phyloP scores from a whole-genome alignment of 2,113 vertebrate species.

The Hydrolagus affinis region DNA sequence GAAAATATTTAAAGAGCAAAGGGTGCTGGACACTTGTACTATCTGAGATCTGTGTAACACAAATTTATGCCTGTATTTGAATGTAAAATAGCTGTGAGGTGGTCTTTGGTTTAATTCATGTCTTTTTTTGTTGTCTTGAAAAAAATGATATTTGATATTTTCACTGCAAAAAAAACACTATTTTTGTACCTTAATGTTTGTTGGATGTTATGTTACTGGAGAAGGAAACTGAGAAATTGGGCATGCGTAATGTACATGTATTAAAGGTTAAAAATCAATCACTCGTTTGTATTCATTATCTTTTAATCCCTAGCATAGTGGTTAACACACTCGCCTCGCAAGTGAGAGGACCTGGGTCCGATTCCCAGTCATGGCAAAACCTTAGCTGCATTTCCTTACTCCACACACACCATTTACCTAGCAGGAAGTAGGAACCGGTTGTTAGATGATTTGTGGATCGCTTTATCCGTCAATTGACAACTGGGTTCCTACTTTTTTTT shows the following conservation, averaged over 20 bases:
- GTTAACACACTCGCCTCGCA: too few relatives aligned
- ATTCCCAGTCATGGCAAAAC: too few relatives aligned
- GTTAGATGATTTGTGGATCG: too few relatives aligned
- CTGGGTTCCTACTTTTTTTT: too few relatives aligned
- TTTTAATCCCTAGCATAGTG: neutral
- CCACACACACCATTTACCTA: too few relatives aligned
- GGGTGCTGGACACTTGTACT: neutral
- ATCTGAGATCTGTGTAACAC: neutral
- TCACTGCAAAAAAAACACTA: constrained; percentile 24
- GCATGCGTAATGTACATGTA: constrained; percentile 19
- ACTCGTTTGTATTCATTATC: neutral
- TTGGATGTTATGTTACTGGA: constrained; percentile 6
- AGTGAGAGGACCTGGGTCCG: too few relatives aligned
- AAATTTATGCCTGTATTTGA: constrained; percentile 25
- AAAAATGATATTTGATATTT: constrained; percentile 29
- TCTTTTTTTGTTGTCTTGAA: constrained; percentile 25
- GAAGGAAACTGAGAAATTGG: neutral
- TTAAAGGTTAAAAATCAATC: neutral
- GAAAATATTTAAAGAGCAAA: constrained; percentile 8
- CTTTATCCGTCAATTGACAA: too few relatives aligned
- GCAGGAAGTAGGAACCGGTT: too few relatives aligned
- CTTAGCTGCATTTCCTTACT: too few relatives aligned
- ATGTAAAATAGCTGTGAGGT: constrained; percentile 7
- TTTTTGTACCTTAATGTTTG: constrained; percentile 27
- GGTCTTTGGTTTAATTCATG: constrained; percentile 5